Evolutionary conservation across 2,797 vertebrate genomes (phyloP).

Genomic region (Bryconaethiops microstoma): DNA sequence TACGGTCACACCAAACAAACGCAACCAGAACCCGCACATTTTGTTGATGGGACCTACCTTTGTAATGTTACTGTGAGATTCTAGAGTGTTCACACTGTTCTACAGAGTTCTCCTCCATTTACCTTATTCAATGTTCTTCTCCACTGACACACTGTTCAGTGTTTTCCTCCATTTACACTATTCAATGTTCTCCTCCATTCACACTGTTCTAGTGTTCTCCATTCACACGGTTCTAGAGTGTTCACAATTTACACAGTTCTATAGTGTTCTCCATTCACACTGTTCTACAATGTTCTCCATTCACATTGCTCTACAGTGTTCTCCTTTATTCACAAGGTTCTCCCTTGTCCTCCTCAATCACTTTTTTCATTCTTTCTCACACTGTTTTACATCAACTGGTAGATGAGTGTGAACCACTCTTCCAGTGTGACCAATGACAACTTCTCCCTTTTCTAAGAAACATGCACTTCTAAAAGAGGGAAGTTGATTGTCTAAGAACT

Average conservation of each 20-base stretch:
- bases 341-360: neutral
- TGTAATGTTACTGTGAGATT: neutral
- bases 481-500: slow-evolving; percentile 39
- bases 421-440: slow-evolving; percentile 30
- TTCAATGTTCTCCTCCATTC: neutral
- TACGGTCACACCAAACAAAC: neutral
- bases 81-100: neutral
- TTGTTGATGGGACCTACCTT: neutral
- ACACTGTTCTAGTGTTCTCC: neutral
- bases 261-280: neutral
- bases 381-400: slow-evolving; percentile 9
- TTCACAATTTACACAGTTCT: neutral
- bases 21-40: neutral
- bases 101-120: neutral
- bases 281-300: neutral
- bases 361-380: neutral
- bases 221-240: neutral
- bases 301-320: neutral
- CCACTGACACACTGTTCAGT: neutral
- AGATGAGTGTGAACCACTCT: neutral
- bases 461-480: slow-evolving; percentile 34
- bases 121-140: neutral
- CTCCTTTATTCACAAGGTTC: neutral
- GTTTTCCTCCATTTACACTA: neutral
- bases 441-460: slow-evolving; percentile 36